Base-by-base conservation (phyloP, 2,888 invertebrate species). In the Pomacea canaliculata region DNA sequence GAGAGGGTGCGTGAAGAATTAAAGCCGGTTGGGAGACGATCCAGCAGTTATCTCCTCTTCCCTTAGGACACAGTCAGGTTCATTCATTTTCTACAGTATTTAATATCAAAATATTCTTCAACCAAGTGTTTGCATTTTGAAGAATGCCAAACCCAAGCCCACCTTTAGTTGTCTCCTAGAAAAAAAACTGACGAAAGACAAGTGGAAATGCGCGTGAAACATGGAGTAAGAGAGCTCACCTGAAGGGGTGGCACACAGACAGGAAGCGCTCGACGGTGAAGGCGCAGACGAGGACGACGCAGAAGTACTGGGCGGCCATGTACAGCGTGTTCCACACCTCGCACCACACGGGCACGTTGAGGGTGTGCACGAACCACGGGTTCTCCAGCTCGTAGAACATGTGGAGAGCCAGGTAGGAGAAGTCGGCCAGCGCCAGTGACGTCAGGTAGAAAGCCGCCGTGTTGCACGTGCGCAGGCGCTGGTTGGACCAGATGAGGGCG, bases 231-330 rank as follows among this genome's bases (percentile, higher is more conserved):
- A 56, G 51, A 56, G 51, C 51, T 56, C 27, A 74, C 74, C 67
- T 82, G 76, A 89, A 90, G 4, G 88, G 88, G 65, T 83, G 83
- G 63, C 83, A 86, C 51, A 88, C 83, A 13, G 89, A 88, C 56
- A 90, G 84, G 63, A 87, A 89, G 9, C 89, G 78, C 77, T 90
- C 90, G 8, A 86, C 81, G 1, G 89, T 90, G 77, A 90, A 90
- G 46, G 87, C 89, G 23, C 90, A 83, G 0, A 90, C 89, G 10
- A 90, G 83, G 16, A 90, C 76, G 16, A 89, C 87, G 46, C 89
- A 88, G 49, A 88, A 81, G 78, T 90, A 90, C 78, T 89, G 89
- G 13, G 86, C 84, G 27, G 85, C 84, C 78, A 89, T 82, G 73
- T 85, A 87, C n/a, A 89, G 46, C 16, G 89, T 78, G 73, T 87